phyloP scores from a whole-genome alignment of 2,113 vertebrate genomes.

The Guaruba guarouba region DNA sequence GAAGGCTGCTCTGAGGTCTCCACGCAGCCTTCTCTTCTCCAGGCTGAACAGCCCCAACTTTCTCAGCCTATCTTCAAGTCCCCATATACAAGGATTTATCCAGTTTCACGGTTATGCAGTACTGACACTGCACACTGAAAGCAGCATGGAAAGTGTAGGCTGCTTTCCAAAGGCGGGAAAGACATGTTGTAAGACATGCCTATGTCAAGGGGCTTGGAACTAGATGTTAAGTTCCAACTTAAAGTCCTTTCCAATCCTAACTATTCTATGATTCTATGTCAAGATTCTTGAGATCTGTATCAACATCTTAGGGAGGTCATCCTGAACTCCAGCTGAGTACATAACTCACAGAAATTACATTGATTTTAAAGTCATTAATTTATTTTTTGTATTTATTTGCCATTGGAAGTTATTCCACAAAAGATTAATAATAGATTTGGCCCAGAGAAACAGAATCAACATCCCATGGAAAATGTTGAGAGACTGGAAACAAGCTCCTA shows the following conservation, averaged over 20 bases:
- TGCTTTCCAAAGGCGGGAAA: background rate
- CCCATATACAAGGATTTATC: background rate
- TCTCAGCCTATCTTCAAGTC: background rate
- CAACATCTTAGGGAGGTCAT: background rate
- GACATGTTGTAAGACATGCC: background rate
- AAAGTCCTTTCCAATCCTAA: background rate
- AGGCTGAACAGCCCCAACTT: no score
- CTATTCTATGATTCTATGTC: background rate
- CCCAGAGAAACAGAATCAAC: background rate
- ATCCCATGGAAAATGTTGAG: background rate
- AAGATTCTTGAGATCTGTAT: background rate
- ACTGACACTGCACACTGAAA: background rate
- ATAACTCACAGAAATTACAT: background rate
- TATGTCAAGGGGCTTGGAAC: background rate
- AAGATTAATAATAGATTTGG: background rate
- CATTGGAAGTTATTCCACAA: background rate
- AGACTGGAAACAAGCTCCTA: background rate
- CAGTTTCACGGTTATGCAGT: background rate
- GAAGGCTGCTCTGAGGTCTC: no score
- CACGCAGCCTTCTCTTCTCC: no score
- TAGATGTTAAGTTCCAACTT: background rate
- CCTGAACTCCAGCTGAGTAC: background rate
- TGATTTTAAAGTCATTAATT: background rate
- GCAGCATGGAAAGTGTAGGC: background rate
- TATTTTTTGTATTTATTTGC: background rate